Evolutionary conservation across 2,797 vertebrate species (phyloP).

Genomic region (Meriones psammophilus): DNA sequence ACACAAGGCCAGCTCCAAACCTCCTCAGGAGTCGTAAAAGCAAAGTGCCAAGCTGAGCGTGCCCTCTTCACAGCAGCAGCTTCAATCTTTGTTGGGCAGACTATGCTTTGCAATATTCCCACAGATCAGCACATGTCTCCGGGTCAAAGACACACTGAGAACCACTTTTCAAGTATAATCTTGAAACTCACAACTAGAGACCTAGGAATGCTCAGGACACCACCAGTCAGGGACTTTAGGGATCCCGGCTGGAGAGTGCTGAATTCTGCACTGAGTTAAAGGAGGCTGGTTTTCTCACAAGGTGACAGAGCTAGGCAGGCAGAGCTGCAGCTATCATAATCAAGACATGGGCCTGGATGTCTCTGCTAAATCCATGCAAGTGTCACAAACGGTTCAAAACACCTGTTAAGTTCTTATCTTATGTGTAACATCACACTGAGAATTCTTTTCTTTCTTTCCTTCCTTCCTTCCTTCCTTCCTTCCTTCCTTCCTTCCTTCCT

Average conservation of each 20-base stretch:
- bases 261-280: neutral
- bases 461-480: too few species aligned
- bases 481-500: too few species aligned
- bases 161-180: neutral
- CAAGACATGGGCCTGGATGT: neutral
- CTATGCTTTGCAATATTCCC: accelerated
- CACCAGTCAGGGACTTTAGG: accelerated
- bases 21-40: neutral
- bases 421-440: neutral
- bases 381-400: too few species aligned
- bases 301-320: neutral
- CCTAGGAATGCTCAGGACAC: too few species aligned
- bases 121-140: accelerated
- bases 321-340: neutral
- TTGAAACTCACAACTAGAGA: neutral
- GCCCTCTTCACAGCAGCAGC: too few species aligned
- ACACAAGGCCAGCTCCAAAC: neutral
- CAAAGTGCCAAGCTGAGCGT: neutral
- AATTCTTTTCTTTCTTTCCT: too few species aligned
- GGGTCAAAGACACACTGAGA: neutral
- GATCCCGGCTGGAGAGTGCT: neutral
- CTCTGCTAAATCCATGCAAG: too few species aligned
- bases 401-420: neutral
- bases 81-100: neutral
- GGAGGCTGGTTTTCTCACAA: neutral